These are phyloP conservation scores for Sinhomidia bicolor DNA, from an alignment of 2,888 invertebrate genomes.

Conservation along the genomic window DNA sequence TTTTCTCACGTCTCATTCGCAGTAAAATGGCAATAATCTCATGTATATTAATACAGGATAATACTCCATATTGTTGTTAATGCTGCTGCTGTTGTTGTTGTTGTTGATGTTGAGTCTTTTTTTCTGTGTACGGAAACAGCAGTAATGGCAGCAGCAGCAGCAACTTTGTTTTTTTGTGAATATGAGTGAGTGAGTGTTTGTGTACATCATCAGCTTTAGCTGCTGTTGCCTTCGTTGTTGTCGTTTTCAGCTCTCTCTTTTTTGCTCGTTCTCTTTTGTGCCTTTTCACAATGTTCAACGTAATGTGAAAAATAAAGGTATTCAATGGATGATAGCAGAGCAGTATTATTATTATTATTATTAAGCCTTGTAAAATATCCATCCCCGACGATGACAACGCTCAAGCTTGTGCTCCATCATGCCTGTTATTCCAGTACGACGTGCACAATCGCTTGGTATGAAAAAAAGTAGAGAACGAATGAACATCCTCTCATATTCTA, in stretches of 20 bases:
- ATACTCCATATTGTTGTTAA: slow-evolving; percentile 7
- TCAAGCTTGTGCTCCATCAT: not conserved
- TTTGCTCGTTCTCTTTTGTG: not conserved
- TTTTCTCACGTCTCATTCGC: not conserved
- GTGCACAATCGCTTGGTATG: not conserved
- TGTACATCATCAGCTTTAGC: not conserved
- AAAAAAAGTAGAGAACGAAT: not conserved
- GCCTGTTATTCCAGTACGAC: not conserved
- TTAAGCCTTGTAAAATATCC: not conserved
- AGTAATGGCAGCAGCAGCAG: not conserved
- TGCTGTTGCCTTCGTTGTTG: not conserved
- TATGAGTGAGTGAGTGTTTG: not conserved
- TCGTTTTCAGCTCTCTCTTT: not conserved
- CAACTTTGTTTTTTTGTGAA: not conserved
- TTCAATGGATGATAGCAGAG: not conserved
- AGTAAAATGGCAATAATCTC: not conserved
- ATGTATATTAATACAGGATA: slow-evolving; percentile 1
- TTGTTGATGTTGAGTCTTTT: slow-evolving; percentile 9
- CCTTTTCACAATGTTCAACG: not conserved
- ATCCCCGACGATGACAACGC: too few species aligned
- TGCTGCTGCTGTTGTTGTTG: not conserved
- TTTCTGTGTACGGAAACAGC: not conserved
- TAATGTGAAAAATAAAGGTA: slow-evolving; percentile 32
- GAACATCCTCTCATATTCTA: not conserved
- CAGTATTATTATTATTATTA: too few species aligned